Conservation (phyloP, 2,113 vertebrate species). For the Pseudorhombus dupliciocellatus region DNA sequence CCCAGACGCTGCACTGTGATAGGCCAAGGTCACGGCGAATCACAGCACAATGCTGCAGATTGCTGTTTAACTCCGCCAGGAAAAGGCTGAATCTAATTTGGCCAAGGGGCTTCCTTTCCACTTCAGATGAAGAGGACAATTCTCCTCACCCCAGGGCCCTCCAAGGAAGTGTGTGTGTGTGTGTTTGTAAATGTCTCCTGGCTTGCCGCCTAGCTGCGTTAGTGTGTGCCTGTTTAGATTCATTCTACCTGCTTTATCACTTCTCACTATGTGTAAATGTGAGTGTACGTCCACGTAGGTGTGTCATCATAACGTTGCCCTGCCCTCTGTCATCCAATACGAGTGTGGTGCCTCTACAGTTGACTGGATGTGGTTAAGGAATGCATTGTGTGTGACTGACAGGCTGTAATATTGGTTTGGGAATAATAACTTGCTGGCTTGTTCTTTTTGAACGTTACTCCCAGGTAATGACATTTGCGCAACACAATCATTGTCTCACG, state of each 20-base stretch:
- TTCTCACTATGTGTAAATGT: constrained; percentile 5
- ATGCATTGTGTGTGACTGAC: constrained; percentile 61
- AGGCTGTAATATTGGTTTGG: constrained; percentile 72
- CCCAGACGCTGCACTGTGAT: constrained; percentile 62
- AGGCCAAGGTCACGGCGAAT: constrained; percentile 75
- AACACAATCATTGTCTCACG: constrained; percentile 63
- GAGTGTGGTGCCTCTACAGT: constrained; percentile 9
- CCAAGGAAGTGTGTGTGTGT: background rate
- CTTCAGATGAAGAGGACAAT: constrained; percentile 71
- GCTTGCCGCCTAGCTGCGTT: constrained; percentile 13
- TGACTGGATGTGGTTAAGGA: constrained; percentile 56
- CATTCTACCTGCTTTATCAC: constrained; percentile 23
- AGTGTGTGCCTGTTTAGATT: constrained; percentile 25
- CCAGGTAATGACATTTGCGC: constrained; percentile 72
- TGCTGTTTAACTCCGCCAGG: constrained; percentile 73
- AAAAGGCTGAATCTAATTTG: constrained; percentile 72
- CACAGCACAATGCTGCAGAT: constrained; percentile 57
- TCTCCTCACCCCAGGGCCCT: constrained; percentile 44
- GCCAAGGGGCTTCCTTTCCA: constrained; percentile 67
- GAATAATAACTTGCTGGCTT: constrained; percentile 68
- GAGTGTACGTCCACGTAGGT: background rate
- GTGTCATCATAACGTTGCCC: constrained; percentile 2
- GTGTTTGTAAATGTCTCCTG: constrained; percentile 17
- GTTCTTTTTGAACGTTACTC: constrained; percentile 61
- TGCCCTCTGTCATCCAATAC: background rate